Evolutionary conservation across 1,140 invertebrate species (phyloP).

Genomic region (Anastatus disparis): DNA sequence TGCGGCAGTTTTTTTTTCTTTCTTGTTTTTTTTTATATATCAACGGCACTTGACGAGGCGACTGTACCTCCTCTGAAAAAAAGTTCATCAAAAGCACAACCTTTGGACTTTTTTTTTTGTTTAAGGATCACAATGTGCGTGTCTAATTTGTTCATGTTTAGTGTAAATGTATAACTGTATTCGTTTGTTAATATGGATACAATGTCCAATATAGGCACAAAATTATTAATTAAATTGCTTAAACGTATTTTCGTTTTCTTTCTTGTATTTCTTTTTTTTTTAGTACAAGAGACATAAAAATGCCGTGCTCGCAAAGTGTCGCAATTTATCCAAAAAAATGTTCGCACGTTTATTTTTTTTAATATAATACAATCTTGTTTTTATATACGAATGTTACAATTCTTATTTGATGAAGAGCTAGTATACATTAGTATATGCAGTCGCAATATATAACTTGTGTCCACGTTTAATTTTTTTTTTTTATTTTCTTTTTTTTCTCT

Average conservation of each 20-base stretch:
- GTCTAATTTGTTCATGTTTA: background rate
- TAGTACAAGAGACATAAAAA: background rate
- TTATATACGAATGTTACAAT: constrained; percentile 42
- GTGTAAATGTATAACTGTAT: too few species aligned
- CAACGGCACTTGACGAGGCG: constrained; percentile 17
- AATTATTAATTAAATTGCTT: constrained; percentile 9
- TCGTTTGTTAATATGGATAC: too few species aligned
- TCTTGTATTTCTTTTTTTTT: too few species aligned
- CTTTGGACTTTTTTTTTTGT: background rate
- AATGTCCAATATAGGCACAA: constrained; percentile 2
- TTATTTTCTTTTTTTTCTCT: background rate
- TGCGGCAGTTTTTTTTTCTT: too few species aligned
- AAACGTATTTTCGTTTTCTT: too few species aligned
- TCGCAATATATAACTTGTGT: constrained; percentile 29
- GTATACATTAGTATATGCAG: constrained; percentile 38
- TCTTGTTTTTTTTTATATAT: too few species aligned
- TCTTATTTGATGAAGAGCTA: constrained; percentile 19
- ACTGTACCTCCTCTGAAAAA: constrained; percentile 5
- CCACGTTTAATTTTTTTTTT: too few species aligned
- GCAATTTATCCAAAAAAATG: background rate
- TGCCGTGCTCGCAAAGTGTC: constrained; percentile 14
- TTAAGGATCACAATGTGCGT: constrained; percentile 6
- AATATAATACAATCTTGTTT: constrained; percentile 45
- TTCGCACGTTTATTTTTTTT: constrained; percentile 20
- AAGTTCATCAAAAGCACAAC: constrained; percentile 20